phyloP scores from a whole-genome alignment of 2,888 invertebrate species.

The Zaprionus bogoriensis region DNA sequence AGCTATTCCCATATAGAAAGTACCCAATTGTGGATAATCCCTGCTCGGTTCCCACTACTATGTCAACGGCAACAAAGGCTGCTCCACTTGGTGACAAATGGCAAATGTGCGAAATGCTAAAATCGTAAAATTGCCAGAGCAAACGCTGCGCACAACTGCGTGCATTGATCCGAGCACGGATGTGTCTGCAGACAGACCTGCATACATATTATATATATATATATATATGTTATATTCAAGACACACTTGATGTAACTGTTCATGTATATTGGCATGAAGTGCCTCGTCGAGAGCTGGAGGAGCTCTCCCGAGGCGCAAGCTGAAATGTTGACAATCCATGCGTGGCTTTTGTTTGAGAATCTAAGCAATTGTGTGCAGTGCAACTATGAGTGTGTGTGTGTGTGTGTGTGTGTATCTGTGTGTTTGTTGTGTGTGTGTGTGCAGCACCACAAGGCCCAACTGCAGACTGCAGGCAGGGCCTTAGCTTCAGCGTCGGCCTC shows the following conservation, averaged over 20 bases:
- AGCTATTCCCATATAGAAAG: not conserved
- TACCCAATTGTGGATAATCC: not conserved
- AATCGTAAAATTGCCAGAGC: slow-evolving; percentile 39
- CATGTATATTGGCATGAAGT: slow-evolving; percentile 30
- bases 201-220: not conserved
- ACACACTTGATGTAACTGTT: slow-evolving; percentile 36
- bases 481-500: too few species aligned
- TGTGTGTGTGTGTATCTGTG: not conserved
- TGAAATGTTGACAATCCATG: slow-evolving; percentile 59
- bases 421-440: slow-evolving; percentile 2
- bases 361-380: slow-evolving; percentile 23
- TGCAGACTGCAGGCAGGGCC: not conserved
- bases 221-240: slow-evolving; percentile 10
- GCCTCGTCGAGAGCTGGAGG: not conserved
- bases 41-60: not conserved
- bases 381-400: slow-evolving; percentile 1
- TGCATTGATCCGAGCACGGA: slow-evolving; percentile 30
- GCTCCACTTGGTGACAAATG: slow-evolving; percentile 27
- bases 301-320: slow-evolving; percentile 19
- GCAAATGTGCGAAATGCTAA: slow-evolving; percentile 18
- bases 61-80: slow-evolving; percentile 19
- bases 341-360: slow-evolving; percentile 46
- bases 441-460: slow-evolving; percentile 1
- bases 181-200: slow-evolving; percentile 16
- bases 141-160: slow-evolving; percentile 22